Evolutionary conservation across 1,140 invertebrate species (phyloP).

Genomic region (Phymastichus coffea): DNA sequence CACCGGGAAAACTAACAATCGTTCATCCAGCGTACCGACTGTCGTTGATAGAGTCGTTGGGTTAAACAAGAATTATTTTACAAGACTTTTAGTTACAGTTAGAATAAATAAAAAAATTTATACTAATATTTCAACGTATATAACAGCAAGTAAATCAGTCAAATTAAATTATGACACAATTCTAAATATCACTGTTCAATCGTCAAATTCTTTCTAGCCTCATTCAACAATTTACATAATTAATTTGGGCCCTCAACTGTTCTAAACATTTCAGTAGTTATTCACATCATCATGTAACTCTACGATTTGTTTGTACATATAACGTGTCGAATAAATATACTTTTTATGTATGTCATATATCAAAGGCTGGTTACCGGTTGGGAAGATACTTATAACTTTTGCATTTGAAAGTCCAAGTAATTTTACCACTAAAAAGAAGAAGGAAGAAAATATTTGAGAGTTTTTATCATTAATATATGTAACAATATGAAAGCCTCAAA

Average conservation of each 20-base stretch:
- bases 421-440: not conserved
- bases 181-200: conserved; percentile 38
- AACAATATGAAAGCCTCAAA: too few relatives aligned
- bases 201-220: conserved; percentile 42
- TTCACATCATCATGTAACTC: too few relatives aligned
- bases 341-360: conserved; percentile 34
- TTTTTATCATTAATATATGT: too few relatives aligned
- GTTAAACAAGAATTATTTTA: too few relatives aligned
- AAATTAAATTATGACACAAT: conserved; percentile 7
- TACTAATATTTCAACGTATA: not conserved
- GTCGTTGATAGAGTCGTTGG: too few relatives aligned
- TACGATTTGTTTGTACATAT: conserved; percentile 46
- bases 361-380: conserved; percentile 23
- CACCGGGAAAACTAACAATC: not conserved
- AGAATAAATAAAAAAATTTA: conserved; percentile 1
- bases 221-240: conserved; percentile 39
- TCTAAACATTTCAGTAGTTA: too few relatives aligned
- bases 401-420: conserved; percentile 29
- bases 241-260: too few relatives aligned
- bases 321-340: conserved; percentile 35
- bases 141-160: not conserved
- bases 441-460: not conserved
- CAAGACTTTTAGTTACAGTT: too few relatives aligned
- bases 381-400: conserved; percentile 29
- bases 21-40: not conserved